These are phyloP conservation scores for Pterostichus niger DNA, from an alignment of 2,888 invertebrate species.

Conservation along the genomic window DNA sequence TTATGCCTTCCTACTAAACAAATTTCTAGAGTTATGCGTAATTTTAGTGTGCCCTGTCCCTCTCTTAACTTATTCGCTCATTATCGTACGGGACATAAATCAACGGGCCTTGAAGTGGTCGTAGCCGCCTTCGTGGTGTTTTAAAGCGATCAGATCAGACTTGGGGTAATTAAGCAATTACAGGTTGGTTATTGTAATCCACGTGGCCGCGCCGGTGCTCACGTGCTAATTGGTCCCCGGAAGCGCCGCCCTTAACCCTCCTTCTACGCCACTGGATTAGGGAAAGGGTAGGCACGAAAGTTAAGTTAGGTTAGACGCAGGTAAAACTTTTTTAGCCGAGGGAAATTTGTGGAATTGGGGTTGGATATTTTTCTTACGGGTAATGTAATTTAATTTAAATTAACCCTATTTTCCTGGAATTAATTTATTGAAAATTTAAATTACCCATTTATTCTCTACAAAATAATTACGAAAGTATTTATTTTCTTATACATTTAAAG, in stretches of 20 bases:
- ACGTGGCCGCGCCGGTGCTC: constrained; percentile 41
- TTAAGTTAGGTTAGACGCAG: constrained; percentile 3
- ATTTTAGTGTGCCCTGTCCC: not conserved
- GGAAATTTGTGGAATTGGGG: constrained; percentile 22
- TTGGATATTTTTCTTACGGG: constrained; percentile 17
- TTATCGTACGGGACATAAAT: constrained; percentile 54
- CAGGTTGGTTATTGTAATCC: constrained; percentile 67
- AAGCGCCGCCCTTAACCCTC: not conserved
- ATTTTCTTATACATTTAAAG: not conserved
- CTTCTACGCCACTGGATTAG: constrained; percentile 11
- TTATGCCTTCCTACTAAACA: too few relatives aligned
- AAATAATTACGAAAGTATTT: not conserved
- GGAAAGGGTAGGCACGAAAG: not conserved
- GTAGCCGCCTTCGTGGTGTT: constrained; percentile 44
- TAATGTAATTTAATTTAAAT: constrained; percentile 38
- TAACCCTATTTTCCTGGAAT: not conserved
- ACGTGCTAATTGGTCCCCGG: constrained; percentile 61
- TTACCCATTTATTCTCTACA: not conserved
- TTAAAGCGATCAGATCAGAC: constrained; percentile 63
- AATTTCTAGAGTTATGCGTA: not conserved
- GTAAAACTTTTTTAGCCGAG: constrained; percentile 6
- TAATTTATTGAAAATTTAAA: not conserved
- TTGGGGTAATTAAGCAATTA: constrained; percentile 66
- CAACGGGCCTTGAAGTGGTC: constrained; percentile 20
- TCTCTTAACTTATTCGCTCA: constrained; percentile 11